Evolutionary conservation across 2,888 invertebrate species (phyloP).

Genomic region (Keiferia lycopersicella): DNA sequence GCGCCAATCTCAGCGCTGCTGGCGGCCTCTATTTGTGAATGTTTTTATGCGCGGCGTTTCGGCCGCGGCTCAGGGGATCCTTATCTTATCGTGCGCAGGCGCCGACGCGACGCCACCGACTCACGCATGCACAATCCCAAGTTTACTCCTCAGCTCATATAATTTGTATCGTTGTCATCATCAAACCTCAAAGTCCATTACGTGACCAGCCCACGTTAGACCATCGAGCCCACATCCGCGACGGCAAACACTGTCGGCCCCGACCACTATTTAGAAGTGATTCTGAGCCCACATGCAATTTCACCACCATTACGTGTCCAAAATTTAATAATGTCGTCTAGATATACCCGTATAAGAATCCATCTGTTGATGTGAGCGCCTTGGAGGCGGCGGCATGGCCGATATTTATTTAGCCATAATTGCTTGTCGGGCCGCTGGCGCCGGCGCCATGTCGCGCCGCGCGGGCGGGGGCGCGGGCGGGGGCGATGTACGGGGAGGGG

Average conservation of each 20-base stretch:
- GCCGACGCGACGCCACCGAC: constrained; percentile 53
- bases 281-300: constrained; percentile 61
- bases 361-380: constrained; percentile 69
- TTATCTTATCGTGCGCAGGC: constrained; percentile 61
- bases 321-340: constrained; percentile 72
- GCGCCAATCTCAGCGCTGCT: constrained; percentile 53
- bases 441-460: constrained; percentile 76
- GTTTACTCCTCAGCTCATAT: constrained; percentile 1
- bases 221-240: constrained; percentile 57
- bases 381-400: constrained; percentile 72
- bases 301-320: constrained; percentile 59
- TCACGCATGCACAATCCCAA: constrained; percentile 42
- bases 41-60: constrained; percentile 55
- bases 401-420: constrained; percentile 81
- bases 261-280: constrained; percentile 60
- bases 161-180: constrained; percentile 22
- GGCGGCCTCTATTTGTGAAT: constrained; percentile 61
- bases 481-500: constrained; percentile 34
- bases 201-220: constrained; percentile 50
- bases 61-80: constrained; percentile 36
- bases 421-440: constrained; percentile 79
- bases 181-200: constrained; percentile 22
- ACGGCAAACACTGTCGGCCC: constrained; percentile 51
- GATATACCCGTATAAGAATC: constrained; percentile 62
- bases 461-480: constrained; percentile 42